Evolutionary conservation across 2,797 vertebrate genomes (phyloP).

Genomic region (Phalloptychus januarius): DNA sequence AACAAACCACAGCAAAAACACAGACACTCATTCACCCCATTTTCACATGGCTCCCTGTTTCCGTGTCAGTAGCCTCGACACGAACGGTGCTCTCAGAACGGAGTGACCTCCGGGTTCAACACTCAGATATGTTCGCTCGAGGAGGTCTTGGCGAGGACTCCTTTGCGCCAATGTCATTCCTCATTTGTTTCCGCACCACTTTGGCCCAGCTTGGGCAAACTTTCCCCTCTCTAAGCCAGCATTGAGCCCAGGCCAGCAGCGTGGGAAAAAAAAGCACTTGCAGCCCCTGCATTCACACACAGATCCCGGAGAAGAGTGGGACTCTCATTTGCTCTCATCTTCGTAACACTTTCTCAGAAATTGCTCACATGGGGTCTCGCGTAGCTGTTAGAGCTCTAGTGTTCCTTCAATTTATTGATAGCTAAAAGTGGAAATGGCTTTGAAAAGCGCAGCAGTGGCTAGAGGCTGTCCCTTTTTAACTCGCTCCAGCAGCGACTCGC

Average conservation of each 20-base stretch:
- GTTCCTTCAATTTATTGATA: constrained; percentile 64
- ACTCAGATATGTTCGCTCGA: constrained; percentile 84
- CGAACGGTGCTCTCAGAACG: constrained; percentile 70
- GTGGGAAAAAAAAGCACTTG: constrained; percentile 65
- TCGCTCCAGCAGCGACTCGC: constrained; percentile 59
- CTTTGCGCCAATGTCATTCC: constrained; percentile 86
- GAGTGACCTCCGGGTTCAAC: constrained; percentile 81
- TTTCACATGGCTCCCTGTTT: constrained; percentile 48
- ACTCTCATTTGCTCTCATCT: constrained; percentile 66
- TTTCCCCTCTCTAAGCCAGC: constrained; percentile 59
- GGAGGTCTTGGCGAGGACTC: constrained; percentile 80
- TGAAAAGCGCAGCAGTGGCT: constrained; percentile 58
- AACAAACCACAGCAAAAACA: constrained; percentile 46
- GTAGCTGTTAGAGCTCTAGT: constrained; percentile 57
- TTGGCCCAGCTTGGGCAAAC: constrained; percentile 69
- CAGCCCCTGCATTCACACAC: constrained; percentile 56
- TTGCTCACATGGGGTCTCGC: constrained; percentile 46
- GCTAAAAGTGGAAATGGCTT: constrained; percentile 76
- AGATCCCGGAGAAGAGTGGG: constrained; percentile 51
- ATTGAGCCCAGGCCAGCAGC: constrained; percentile 60
- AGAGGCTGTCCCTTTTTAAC: constrained; percentile 67
- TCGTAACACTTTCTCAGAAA: constrained; percentile 55
- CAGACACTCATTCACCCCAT: constrained; percentile 47
- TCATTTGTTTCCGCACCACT: constrained; percentile 85
- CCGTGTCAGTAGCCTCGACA: constrained; percentile 44